Percentiles rank a stretch among this genome's conserved stretches.
phyloP scores from a whole-genome alignment of 2,113 vertebrate species.

The Gnathonemus echidnorhynchus region DNA sequence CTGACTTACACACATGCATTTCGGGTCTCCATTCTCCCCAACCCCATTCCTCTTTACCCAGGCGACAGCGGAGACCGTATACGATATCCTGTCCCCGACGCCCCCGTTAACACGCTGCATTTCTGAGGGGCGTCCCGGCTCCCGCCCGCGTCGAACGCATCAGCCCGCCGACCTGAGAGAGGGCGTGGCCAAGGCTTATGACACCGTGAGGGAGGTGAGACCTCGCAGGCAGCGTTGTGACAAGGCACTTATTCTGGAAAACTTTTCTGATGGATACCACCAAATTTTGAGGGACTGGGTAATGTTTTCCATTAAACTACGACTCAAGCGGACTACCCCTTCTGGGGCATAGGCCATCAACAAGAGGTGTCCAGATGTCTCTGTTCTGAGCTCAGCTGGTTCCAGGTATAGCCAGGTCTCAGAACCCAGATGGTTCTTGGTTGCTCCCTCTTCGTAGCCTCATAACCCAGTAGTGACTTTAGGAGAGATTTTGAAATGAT shows the following conservation, averaged over 20 bases:
- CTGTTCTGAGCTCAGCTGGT: background rate
- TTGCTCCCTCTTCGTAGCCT: background rate
- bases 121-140: constrained; percentile 62
- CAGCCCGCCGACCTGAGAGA: constrained; percentile 84
- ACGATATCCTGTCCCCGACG: constrained; percentile 84
- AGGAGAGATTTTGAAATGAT: background rate
- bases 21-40: background rate
- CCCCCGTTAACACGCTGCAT: constrained; percentile 68
- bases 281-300: background rate
- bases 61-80: constrained; percentile 87
- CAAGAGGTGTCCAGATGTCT: background rate
- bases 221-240: background rate
- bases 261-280: background rate
- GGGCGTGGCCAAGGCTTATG: constrained; percentile 84
- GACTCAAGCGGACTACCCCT: background rate
- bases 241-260: background rate
- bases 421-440: background rate
- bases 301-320: background rate
- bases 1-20: background rate
- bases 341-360: background rate
- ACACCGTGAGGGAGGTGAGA: constrained; percentile 78
- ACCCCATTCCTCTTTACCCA: constrained; percentile 30
- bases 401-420: background rate
- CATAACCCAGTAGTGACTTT: background rate
- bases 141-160: constrained; percentile 61